Evolutionary conservation across 2,888 invertebrate species (phyloP).

Genomic region (Ormia ochracea): DNA sequence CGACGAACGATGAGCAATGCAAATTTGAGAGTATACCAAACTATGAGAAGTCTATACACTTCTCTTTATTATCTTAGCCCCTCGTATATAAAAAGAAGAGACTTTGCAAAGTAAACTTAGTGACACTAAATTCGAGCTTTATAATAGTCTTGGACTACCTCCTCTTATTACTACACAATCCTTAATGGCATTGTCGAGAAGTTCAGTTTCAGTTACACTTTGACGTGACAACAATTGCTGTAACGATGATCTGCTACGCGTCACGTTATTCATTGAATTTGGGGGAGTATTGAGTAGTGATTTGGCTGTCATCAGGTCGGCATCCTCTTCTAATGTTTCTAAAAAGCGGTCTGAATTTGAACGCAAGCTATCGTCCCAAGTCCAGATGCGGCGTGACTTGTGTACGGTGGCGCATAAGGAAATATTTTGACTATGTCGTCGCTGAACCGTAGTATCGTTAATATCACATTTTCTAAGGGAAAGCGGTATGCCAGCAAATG

Average conservation of each 20-base stretch:
- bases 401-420: not conserved
- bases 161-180: constrained; percentile 53
- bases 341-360: constrained; percentile 76
- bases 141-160: constrained; percentile 37
- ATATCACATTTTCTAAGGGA: not conserved
- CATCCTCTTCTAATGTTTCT: constrained; percentile 75
- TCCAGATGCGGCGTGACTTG: constrained; percentile 69
- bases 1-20: too few relatives aligned
- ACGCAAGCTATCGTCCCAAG: constrained; percentile 76
- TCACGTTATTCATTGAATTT: constrained; percentile 58
- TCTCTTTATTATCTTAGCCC: too few relatives aligned
- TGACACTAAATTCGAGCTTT: too few relatives aligned
- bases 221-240: constrained; percentile 35
- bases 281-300: constrained; percentile 60
- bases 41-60: too few relatives aligned
- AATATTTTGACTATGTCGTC: constrained; percentile 54
- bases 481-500: constrained; percentile 41
- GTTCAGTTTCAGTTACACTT: not conserved
- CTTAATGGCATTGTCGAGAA: constrained; percentile 8
- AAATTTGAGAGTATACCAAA: too few relatives aligned
- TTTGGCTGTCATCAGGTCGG: constrained; percentile 21
- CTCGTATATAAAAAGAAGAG: not conserved
- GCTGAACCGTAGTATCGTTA: constrained; percentile 8
- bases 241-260: constrained; percentile 42
- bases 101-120: not conserved